Conservation (phyloP, 2,888 invertebrate genomes). For the Thymelicus acteon region DNA sequence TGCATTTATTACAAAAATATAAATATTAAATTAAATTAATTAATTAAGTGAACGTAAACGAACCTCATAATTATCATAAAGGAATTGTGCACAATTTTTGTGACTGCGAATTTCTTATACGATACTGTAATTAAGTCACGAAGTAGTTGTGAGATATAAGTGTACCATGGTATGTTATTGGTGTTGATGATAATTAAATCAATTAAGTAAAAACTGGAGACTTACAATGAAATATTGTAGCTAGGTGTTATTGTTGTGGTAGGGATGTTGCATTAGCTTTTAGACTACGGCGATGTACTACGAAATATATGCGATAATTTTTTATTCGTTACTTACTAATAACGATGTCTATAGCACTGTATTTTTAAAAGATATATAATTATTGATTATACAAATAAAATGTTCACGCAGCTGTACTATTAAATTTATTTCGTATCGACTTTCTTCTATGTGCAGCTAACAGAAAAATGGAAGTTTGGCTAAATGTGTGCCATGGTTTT, state of each 20-base stretch:
- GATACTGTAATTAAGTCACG: slow-evolving; percentile 55
- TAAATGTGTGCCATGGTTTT: slow-evolving; percentile 76
- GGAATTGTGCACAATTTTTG: slow-evolving; percentile 79
- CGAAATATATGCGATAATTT: slow-evolving; percentile 43
- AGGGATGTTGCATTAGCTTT: slow-evolving; percentile 71
- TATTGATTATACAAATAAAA: slow-evolving; percentile 27
- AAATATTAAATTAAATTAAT: slow-evolving; percentile 34
- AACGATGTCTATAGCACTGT: slow-evolving; percentile 34
- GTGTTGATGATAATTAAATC: slow-evolving; percentile 57
- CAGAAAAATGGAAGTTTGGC: slow-evolving; percentile 56
- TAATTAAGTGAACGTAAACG: slow-evolving; percentile 46
- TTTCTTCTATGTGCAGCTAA: slow-evolving; percentile 52
- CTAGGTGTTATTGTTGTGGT: slow-evolving; percentile 72
- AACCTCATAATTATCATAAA: slow-evolving; percentile 62
- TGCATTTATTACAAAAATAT: slow-evolving; percentile 63
- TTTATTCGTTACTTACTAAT: slow-evolving; percentile 41
- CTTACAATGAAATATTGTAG: slow-evolving; percentile 61
- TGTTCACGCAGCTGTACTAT: slow-evolving; percentile 34
- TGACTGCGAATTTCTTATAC: slow-evolving; percentile 74
- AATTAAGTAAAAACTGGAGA: slow-evolving; percentile 66
- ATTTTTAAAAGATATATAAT: slow-evolving; percentile 33
- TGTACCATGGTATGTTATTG: slow-evolving; percentile 51
- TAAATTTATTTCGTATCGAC: slow-evolving; percentile 51
- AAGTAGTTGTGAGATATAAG: slow-evolving; percentile 54
- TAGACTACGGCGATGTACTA: slow-evolving; percentile 54